Percentiles rank a stretch among this genome's conserved stretches.
Evolutionary conservation across 2,888 invertebrate genomes (phyloP).

Genomic region (Pseudoips prasinana): DNA sequence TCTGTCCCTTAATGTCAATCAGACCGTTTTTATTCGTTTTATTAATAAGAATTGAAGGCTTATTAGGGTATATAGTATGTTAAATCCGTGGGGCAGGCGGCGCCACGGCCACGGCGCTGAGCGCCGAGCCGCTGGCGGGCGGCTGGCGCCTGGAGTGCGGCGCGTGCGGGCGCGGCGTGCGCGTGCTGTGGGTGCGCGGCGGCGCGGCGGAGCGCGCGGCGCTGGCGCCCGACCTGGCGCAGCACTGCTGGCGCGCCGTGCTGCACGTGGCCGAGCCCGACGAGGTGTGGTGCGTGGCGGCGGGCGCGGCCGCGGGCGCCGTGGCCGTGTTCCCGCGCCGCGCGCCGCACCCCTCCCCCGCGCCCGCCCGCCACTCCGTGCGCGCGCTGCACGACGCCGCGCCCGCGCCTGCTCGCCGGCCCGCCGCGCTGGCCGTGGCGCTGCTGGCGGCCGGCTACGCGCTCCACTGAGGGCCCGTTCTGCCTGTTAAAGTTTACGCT

Average conservation of each 20-base stretch:
- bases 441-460: background rate
- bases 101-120: conserved; percentile 62
- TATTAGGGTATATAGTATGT: too few species aligned
- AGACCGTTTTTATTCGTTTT: too few species aligned
- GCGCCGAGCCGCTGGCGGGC: conserved; percentile 47
- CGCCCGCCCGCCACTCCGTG: conserved; percentile 61
- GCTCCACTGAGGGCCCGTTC: background rate
- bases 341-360: conserved; percentile 49
- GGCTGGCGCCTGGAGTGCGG: conserved; percentile 73
- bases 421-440: background rate
- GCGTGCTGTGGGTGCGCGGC: conserved; percentile 52
- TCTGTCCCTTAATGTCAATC: too few species aligned
- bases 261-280: conserved; percentile 59
- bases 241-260: conserved; percentile 68
- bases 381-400: conserved; percentile 46
- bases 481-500: conserved; percentile 8
- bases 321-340: conserved; percentile 66
- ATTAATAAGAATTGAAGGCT: too few species aligned
- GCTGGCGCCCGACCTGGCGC: conserved; percentile 53
- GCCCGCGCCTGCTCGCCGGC: background rate
- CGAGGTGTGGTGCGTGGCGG: conserved; percentile 70
- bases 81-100: too few species aligned
- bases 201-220: conserved; percentile 43
- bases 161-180: conserved; percentile 63
- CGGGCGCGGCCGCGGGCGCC: conserved; percentile 49